These are phyloP conservation scores for Enteromius anoplus DNA, from an alignment of 2,797 vertebrate species.

Conservation along the genomic window DNA sequence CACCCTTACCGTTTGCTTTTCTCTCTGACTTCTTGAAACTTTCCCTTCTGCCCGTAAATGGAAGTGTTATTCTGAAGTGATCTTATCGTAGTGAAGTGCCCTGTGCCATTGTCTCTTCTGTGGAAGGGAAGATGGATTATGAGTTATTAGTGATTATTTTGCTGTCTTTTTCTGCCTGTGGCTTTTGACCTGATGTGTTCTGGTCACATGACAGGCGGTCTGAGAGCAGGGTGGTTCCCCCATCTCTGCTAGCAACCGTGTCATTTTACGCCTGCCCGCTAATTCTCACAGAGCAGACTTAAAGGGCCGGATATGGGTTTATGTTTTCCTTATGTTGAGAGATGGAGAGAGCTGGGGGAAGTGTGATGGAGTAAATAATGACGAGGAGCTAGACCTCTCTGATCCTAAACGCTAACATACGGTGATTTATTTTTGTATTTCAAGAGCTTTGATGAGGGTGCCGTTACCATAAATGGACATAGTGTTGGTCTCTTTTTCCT, in stretches of 20 bases:
- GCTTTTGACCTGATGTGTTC: constrained; percentile 26
- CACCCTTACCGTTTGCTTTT: constrained; percentile 52
- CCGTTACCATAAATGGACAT: constrained; percentile 22
- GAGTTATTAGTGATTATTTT: neutral
- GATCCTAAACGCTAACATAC: constrained; percentile 4
- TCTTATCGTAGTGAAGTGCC: neutral
- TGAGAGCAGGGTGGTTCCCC: constrained; percentile 38
- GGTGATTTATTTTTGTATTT: neutral
- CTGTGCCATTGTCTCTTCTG: constrained; percentile 9
- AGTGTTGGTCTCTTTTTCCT: constrained; percentile 24
- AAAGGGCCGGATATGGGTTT: constrained; percentile 29
- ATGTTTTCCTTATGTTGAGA: constrained; percentile 24
- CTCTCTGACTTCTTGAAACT: constrained; percentile 12
- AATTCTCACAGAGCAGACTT: constrained; percentile 34
- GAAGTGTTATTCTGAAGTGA: constrained; percentile 4
- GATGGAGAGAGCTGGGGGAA: neutral
- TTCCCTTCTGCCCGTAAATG: neutral
- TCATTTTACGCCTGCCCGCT: constrained; percentile 52
- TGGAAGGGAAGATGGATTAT: neutral
- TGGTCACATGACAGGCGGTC: constrained; percentile 50
- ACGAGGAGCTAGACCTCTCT: neutral
- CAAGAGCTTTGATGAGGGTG: constrained; percentile 4
- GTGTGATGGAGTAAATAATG: neutral
- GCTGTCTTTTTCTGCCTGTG: constrained; percentile 14
- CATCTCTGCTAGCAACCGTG: constrained; percentile 33